phyloP scores from a whole-genome alignment of 2,797 vertebrate species.

The Scleropages formosus region DNA sequence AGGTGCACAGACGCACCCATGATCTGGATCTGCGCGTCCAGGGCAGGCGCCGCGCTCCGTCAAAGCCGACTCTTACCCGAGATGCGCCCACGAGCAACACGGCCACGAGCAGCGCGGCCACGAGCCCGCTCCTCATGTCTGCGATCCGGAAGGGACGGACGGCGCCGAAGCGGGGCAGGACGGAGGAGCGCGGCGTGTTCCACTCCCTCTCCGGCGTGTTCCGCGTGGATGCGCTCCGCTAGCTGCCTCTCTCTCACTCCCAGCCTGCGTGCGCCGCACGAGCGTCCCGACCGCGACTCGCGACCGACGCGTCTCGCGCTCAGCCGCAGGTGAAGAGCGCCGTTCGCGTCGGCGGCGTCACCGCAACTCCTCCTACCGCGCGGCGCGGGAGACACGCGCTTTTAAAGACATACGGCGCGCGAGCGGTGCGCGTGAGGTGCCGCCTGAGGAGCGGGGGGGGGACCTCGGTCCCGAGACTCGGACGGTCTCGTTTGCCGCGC shows the following conservation, averaged over 20 bases:
- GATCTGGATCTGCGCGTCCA: too few relatives aligned
- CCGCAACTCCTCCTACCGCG: slow-evolving; percentile 67
- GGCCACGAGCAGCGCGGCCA: slow-evolving; percentile 61
- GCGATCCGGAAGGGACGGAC: slow-evolving; percentile 40
- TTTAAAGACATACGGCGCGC: slow-evolving; percentile 46
- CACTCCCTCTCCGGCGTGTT: slow-evolving; percentile 45
- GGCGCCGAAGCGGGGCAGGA: slow-evolving; percentile 19
- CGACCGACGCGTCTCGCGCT: slow-evolving; percentile 58
- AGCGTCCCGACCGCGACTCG: slow-evolving; percentile 48
- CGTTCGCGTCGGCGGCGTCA: slow-evolving; percentile 71
- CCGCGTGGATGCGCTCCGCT: slow-evolving; percentile 44
- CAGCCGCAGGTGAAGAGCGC: slow-evolving; percentile 85
- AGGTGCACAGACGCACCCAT: slow-evolving; percentile 35
- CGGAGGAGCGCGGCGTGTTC: slow-evolving; percentile 33
- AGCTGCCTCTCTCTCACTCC: not conserved
- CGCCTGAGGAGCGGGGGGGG: too few relatives aligned
- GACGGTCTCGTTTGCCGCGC: too few relatives aligned
- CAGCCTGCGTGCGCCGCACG: slow-evolving; percentile 40
- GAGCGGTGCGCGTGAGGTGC: not conserved
- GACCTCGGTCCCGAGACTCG: too few relatives aligned
- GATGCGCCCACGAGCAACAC: slow-evolving; percentile 64
- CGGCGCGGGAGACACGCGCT: slow-evolving; percentile 53
- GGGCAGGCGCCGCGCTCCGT: too few relatives aligned
- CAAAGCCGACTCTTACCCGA: slow-evolving; percentile 66
- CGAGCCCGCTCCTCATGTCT: slow-evolving; percentile 66